phyloP scores from a whole-genome alignment of 2,888 invertebrate genomes.

The Drosophila quasianomalipes region DNA sequence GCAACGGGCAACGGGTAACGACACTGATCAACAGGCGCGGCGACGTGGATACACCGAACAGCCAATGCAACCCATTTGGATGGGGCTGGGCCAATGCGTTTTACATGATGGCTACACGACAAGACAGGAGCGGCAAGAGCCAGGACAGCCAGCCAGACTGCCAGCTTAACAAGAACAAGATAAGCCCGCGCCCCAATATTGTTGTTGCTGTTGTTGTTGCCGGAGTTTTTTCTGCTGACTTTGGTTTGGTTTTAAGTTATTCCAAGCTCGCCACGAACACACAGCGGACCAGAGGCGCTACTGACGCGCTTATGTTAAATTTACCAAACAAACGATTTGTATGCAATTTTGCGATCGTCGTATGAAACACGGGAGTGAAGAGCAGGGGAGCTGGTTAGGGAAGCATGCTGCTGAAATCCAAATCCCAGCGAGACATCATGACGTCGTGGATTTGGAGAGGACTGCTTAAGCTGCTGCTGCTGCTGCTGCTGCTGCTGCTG shows the following conservation, averaged over 20 bases:
- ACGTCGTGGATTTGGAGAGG: slow-evolving; percentile 73
- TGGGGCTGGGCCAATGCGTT: slow-evolving; percentile 54
- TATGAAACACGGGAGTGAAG: slow-evolving; percentile 3
- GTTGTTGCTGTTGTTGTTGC: slow-evolving; percentile 27
- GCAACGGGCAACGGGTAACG: slow-evolving; percentile 58
- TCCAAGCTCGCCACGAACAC: slow-evolving; percentile 70
- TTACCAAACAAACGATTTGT: slow-evolving; percentile 84
- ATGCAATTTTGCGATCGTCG: slow-evolving; percentile 74
- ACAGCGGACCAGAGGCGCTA: slow-evolving; percentile 72
- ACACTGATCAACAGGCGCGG: slow-evolving; percentile 77
- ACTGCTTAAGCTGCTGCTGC: slow-evolving; percentile 21
- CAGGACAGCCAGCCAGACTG: slow-evolving; percentile 25
- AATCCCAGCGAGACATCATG: slow-evolving; percentile 83
- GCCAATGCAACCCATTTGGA: slow-evolving; percentile 7
- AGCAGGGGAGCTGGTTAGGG: not conserved
- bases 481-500: slow-evolving; percentile 29
- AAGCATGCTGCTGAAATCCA: slow-evolving; percentile 64
- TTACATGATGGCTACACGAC: slow-evolving; percentile 79
- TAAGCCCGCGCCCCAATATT: slow-evolving; percentile 51
- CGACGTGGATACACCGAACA: slow-evolving; percentile 54
- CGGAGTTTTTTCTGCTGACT: slow-evolving; percentile 27
- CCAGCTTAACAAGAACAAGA: slow-evolving; percentile 70
- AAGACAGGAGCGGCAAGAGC: slow-evolving; percentile 69
- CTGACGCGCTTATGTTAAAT: slow-evolving; percentile 80
- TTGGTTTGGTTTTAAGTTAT: slow-evolving; percentile 68